A percentile compares a stretch with the other conserved stretches of the same genome.
Conservation (phyloP, 2,797 vertebrate genomes). For the Clamator glandarius region DNA sequence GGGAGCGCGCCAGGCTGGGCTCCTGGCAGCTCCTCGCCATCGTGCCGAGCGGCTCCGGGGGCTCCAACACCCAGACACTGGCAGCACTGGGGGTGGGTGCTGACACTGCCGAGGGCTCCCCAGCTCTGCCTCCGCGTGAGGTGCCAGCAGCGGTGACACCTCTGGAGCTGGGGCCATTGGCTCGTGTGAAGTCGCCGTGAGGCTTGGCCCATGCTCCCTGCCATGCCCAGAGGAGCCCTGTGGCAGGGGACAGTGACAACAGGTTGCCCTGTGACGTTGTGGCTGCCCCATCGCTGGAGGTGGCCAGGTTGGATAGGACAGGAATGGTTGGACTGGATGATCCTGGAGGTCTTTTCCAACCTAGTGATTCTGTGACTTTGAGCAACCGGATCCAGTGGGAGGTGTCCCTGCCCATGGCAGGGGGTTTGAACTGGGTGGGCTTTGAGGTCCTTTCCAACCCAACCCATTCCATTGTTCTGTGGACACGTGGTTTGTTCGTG, state of each 20-base stretch:
- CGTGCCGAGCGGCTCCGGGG: accelerated
- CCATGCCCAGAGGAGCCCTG: accelerated
- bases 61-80: accelerated
- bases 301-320: no score
- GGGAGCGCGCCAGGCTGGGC: background rate
- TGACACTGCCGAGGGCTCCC: background rate
- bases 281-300: no score
- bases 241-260: background rate
- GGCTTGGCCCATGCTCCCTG: background rate
- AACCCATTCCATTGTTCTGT: no score
- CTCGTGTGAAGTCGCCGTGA: accelerated
- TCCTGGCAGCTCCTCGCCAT: background rate
- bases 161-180: background rate
- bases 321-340: no score
- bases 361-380: no score
- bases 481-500: accelerated
- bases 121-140: background rate
- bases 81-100: background rate
- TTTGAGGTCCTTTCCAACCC: no score
- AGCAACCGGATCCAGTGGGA: no score
- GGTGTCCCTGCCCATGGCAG: no score
- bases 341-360: no score
- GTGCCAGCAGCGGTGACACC: background rate
- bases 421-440: no score
- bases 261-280: no score